phyloP scores from a whole-genome alignment of 2,797 vertebrate genomes.

The Coranthus polyacanthus region DNA sequence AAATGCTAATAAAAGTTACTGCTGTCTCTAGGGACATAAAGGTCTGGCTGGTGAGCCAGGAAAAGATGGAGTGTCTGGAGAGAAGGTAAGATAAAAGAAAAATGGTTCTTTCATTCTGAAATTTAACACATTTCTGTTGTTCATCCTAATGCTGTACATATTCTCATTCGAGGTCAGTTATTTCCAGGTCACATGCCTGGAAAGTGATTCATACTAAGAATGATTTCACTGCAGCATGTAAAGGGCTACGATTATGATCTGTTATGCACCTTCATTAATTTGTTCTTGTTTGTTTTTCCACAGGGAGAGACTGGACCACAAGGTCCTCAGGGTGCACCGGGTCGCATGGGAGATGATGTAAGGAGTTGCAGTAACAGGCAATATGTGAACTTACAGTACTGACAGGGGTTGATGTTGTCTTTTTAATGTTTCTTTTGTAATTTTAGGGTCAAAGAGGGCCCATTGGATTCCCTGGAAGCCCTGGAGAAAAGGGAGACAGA shows the following conservation, averaged over 20 bases:
- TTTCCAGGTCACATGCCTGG: not conserved
- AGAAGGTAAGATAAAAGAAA: constrained; percentile 73
- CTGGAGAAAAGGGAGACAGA: constrained; percentile 86
- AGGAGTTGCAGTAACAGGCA: constrained; percentile 10
- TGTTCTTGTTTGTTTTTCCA: constrained; percentile 28
- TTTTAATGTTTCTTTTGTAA: constrained; percentile 7
- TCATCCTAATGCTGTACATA: not conserved
- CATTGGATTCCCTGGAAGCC: constrained; percentile 79
- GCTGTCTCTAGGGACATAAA: constrained; percentile 80
- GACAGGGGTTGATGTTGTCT: not conserved
- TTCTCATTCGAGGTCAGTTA: not conserved
- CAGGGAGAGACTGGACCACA: constrained; percentile 80
- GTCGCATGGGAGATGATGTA: constrained; percentile 86
- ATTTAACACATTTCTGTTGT: not conserved
- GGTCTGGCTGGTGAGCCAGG: constrained; percentile 80
- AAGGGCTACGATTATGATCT: constrained; percentile 21
- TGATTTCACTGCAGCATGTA: not conserved
- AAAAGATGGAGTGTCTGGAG: constrained; percentile 77
- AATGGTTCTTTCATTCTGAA: not conserved
- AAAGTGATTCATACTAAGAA: too few species aligned
- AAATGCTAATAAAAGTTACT: not conserved
- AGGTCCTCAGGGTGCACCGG: constrained; percentile 79
- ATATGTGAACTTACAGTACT: too few species aligned
- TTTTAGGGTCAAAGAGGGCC: constrained; percentile 85
- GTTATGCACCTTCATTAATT: constrained; percentile 10